Conservation (phyloP, 2,797 vertebrate genomes). For the Pterois miles region DNA sequence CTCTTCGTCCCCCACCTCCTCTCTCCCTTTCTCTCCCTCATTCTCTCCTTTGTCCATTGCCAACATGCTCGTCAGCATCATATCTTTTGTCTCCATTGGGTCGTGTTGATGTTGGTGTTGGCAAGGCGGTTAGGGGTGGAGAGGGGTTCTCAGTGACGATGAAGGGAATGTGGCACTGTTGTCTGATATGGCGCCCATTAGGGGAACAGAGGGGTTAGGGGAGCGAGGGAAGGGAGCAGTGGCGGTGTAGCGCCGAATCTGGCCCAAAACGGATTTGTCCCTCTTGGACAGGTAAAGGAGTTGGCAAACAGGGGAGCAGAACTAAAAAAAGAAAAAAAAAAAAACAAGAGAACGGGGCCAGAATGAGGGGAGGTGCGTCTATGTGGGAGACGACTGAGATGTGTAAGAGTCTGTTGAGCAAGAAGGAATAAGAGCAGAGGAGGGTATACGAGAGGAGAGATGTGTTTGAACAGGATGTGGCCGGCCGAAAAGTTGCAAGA, state of each 20-base stretch:
- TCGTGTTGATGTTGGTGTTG: slow-evolving; percentile 44
- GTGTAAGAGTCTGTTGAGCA: slow-evolving; percentile 38
- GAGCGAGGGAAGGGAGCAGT: slow-evolving; percentile 6
- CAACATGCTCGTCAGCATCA: slow-evolving; percentile 77
- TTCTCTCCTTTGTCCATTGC: slow-evolving; percentile 79
- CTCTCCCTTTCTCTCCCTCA: slow-evolving; percentile 71
- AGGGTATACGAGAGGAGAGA: slow-evolving; percentile 17
- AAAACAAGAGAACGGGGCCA: slow-evolving; percentile 25
- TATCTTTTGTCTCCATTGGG: slow-evolving; percentile 89
- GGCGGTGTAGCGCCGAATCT: background rate
- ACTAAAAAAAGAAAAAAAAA: background rate
- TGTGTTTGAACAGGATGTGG: slow-evolving; percentile 53
- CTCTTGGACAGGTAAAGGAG: slow-evolving; percentile 41
- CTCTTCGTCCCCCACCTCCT: slow-evolving; percentile 64
- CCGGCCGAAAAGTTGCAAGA: slow-evolving; percentile 40
- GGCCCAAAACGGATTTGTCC: slow-evolving; percentile 20
- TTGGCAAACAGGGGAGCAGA: background rate
- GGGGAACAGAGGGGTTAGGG: slow-evolving; percentile 66
- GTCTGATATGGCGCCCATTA: slow-evolving; percentile 83
- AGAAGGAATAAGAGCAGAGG: slow-evolving; percentile 31
- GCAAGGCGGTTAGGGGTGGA: slow-evolving; percentile 66
- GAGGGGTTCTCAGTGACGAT: slow-evolving; percentile 57
- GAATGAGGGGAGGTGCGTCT: slow-evolving; percentile 14
- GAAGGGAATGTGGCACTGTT: slow-evolving; percentile 69
- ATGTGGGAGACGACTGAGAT: slow-evolving; percentile 16